Evolutionary conservation across 2,113 vertebrate species (phyloP), one percentile per base, ranked within the genome.

Genomic region (Thalassoma bifasciatum): DNA sequence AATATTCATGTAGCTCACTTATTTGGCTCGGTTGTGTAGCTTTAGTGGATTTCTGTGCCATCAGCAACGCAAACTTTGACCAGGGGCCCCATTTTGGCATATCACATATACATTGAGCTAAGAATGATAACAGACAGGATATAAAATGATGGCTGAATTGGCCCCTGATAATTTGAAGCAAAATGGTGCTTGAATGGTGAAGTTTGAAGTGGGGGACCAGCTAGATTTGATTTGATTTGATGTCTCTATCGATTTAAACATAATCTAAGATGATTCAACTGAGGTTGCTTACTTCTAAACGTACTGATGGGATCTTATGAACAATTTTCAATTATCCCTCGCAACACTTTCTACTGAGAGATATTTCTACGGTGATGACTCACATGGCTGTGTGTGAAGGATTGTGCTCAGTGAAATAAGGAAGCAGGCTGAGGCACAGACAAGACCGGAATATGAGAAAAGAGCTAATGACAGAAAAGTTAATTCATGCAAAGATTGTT

Each of bases 401-500:
- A 30, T 30, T 30, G 30, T 30, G 3, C 38, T 40, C 9, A 40
- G 12, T 10, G 10, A 40, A 40, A 26, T 36, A 40, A 24, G 22
- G 23, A 37, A 52, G 44, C 17, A 2, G 13, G 23, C 51, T 69
- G 21, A 26, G 38, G 16, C 19, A 59, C 46, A 63, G 49, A 50
- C 23, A 21, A 77, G 21, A 42, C 14, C 8, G 16, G 38, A 67
- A 66, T 64, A 38, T 44, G 23, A 19, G 34, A 24, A 40, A 42
- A 60, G 24, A 30, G 30, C 30, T 30, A 30, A 30, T 40, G 38
- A 9, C 50, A 19, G 3, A 10, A 62, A 34, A 47, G 14, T 63
- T 74, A 71, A 56, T 66, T 77, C 26, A 65, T 75, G 26, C 42
- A 24, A 3, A 23, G 8, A 50, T 60, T 49, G 14, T 44, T 13